phyloP scores from a whole-genome alignment of 2,113 vertebrate species.

The Phoenicopterus ruber region DNA sequence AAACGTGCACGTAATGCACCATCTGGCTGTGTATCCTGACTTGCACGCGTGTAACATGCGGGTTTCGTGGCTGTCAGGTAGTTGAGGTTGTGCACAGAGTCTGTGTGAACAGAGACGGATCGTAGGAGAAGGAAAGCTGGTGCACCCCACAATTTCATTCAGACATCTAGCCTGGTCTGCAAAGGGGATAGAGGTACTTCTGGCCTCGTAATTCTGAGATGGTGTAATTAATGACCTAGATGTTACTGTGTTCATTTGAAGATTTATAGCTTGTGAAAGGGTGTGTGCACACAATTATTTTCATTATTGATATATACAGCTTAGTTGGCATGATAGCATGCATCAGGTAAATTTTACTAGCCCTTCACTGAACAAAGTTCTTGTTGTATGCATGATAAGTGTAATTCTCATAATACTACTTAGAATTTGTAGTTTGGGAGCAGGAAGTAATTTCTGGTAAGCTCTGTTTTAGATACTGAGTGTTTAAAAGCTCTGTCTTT shows the following conservation, averaged over 20 bases:
- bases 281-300: neutral
- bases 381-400: neutral
- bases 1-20: neutral
- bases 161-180: neutral
- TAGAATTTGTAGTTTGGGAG: neutral
- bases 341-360: neutral
- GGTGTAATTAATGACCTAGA: neutral
- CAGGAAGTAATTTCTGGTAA: neutral
- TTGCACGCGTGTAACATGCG: neutral
- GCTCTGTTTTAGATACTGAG: neutral
- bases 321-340: neutral
- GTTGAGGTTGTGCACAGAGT: neutral
- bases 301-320: neutral
- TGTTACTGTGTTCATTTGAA: neutral
- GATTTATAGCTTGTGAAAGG: neutral
- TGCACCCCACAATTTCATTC: neutral
- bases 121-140: neutral
- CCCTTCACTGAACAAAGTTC: neutral
- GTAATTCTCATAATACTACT: neutral
- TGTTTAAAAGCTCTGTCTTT: neutral
- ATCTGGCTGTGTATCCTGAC: neutral
- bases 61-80: accelerated
- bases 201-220: neutral
- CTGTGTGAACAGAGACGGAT: neutral
- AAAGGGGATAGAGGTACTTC: neutral